These are phyloP conservation scores for Micrastur ruficollis DNA, from an alignment of 2,797 vertebrate genomes.

Conservation along the genomic window DNA sequence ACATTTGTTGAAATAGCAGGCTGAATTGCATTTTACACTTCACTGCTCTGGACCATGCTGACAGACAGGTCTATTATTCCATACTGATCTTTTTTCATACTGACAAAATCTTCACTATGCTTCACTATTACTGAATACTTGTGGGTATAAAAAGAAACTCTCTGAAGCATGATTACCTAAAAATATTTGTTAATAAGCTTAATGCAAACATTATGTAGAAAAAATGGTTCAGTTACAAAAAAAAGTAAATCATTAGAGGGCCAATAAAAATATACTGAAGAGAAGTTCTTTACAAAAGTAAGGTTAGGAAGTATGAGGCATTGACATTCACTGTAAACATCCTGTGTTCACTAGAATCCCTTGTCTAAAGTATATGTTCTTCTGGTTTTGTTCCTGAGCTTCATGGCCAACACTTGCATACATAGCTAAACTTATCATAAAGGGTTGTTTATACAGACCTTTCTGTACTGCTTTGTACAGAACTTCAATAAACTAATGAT, in stretches of 20 bases:
- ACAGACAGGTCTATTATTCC: not conserved
- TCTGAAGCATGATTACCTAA: conserved; percentile 63
- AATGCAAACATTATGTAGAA: conserved; percentile 68
- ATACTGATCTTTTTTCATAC: not conserved
- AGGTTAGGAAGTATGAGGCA: conserved; percentile 77
- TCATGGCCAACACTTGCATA: conserved; percentile 73
- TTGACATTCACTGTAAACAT: conserved; percentile 78
- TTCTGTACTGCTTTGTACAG: not conserved
- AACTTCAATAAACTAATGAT: conserved; percentile 26
- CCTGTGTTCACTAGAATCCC: conserved; percentile 72
- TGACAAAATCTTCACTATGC: conserved; percentile 35
- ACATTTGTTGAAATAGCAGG: not conserved
- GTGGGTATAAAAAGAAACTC: conserved; percentile 54
- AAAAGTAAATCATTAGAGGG: conserved; percentile 63
- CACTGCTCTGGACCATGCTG: not conserved
- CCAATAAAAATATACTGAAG: conserved; percentile 78
- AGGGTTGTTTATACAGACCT: not conserved
- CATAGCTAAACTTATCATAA: conserved; percentile 64
- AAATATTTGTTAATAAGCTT: conserved; percentile 73
- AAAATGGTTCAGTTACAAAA: conserved; percentile 73
- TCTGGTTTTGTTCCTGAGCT: conserved; percentile 77
- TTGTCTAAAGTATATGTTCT: conserved; percentile 67
- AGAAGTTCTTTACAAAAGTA: conserved; percentile 74
- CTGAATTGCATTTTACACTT: not conserved
- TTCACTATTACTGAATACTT: conserved; percentile 58